Conservation (phyloP, 2,888 invertebrate species). For the Portevinia maculata region DNA sequence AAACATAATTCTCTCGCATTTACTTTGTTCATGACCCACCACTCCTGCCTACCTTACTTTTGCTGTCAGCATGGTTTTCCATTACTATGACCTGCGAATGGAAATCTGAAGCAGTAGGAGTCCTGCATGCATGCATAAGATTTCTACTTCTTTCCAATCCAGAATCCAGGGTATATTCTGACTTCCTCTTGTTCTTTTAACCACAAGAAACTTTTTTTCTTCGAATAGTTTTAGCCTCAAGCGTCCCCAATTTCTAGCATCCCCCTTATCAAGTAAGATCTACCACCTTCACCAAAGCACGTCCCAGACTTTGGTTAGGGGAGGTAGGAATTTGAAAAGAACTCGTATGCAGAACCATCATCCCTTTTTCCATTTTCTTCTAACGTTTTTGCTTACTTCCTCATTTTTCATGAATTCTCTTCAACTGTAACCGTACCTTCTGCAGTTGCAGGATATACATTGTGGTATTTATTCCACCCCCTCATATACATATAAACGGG, state of each 20-base stretch:
- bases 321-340: conserved; percentile 53
- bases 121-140: conserved; percentile 57
- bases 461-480: conserved; percentile 57
- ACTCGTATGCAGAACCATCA: conserved; percentile 72
- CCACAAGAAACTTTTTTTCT: conserved; percentile 45
- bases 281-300: conserved; percentile 53
- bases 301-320: conserved; percentile 13
- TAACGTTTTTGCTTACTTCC: conserved; percentile 62
- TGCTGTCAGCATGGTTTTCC: conserved; percentile 25
- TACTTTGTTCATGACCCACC: neutral
- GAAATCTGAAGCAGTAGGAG: conserved; percentile 36
- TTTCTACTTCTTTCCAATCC: conserved; percentile 23
- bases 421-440: conserved; percentile 46
- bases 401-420: conserved; percentile 29
- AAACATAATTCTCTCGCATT: conserved; percentile 22
- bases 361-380: conserved; percentile 50
- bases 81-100: conserved; percentile 13
- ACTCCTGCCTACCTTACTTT: neutral
- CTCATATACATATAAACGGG: conserved; percentile 67
- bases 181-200: neutral
- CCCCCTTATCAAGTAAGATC: too few relatives aligned
- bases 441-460: conserved; percentile 71
- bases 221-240: conserved; percentile 12
- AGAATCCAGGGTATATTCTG: neutral
- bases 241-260: neutral